These are phyloP conservation scores for Oscheius myriophilus DNA, from an alignment of 2,888 invertebrate genomes.

Conservation along the genomic window DNA sequence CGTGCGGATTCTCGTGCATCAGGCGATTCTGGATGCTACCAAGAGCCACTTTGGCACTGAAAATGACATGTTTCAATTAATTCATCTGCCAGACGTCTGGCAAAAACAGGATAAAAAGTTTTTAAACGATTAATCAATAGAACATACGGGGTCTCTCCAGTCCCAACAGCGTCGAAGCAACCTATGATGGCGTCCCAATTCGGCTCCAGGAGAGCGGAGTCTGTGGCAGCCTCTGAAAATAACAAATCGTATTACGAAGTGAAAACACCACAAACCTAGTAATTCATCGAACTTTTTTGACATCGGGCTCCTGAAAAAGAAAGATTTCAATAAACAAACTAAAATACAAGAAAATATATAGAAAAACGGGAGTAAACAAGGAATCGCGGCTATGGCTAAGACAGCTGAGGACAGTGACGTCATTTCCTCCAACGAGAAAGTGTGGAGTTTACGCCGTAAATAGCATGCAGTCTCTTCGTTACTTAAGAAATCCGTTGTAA, in stretches of 20 bases:
- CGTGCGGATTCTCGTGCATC: conserved; percentile 88
- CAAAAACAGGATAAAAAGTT: not conserved
- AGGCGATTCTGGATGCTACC: conserved; percentile 89
- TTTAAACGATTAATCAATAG: no score
- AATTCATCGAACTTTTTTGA: conserved; percentile 43
- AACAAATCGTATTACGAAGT: not conserved
- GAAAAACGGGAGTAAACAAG: no score
- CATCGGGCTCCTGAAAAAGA: conserved; percentile 29
- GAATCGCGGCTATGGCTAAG: not conserved
- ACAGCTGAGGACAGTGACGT: conserved; percentile 6
- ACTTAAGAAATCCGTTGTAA: no score
- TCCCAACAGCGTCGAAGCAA: conserved; percentile 93
- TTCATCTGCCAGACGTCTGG: no score
- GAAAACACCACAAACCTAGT: conserved; percentile 27
- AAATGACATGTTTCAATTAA: no score
- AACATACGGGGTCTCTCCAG: conserved; percentile 88
- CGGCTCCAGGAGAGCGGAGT: conserved; percentile 90
- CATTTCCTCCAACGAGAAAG: not conserved
- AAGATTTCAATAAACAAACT: not conserved
- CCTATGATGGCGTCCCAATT: conserved; percentile 94
- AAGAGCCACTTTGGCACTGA: conserved; percentile 81
- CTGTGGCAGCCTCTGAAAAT: conserved; percentile 88
- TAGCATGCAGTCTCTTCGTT: not conserved
- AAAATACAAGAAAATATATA: no score
- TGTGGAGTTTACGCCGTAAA: not conserved